phyloP scores from a whole-genome alignment of 2,113 vertebrate genomes.

The Dryoscopus gambensis region DNA sequence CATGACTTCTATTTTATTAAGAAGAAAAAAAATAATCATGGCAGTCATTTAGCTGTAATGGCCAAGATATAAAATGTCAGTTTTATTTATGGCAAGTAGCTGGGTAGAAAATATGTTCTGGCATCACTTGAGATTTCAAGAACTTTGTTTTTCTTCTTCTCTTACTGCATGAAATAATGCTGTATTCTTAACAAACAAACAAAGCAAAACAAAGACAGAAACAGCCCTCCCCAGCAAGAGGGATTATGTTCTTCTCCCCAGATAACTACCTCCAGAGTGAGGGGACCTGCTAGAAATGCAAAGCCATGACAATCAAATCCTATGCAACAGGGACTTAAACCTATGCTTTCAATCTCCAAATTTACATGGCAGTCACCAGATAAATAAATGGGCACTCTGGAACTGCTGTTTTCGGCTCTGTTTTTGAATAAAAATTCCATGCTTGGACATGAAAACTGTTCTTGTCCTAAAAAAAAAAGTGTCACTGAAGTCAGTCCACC shows the following conservation, averaged over 20 bases:
- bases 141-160: slow-evolving; percentile 58
- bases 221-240: neutral
- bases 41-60: slow-evolving; percentile 32
- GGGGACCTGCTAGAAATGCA: neutral
- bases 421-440: slow-evolving; percentile 17
- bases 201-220: slow-evolving; percentile 18
- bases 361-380: neutral
- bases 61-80: slow-evolving; percentile 66
- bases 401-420: neutral
- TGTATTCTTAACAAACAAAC: slow-evolving; percentile 56
- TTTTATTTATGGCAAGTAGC: slow-evolving; percentile 66
- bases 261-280: neutral
- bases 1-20: slow-evolving; percentile 22
- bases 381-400: neutral
- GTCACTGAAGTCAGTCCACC: slow-evolving; percentile 28
- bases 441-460: slow-evolving; percentile 5
- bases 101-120: slow-evolving; percentile 65
- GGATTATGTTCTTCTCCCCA: neutral
- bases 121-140: slow-evolving; percentile 52
- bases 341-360: neutral
- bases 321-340: neutral
- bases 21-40: neutral
- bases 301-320: neutral
- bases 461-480: neutral
- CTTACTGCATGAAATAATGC: slow-evolving; percentile 49